Percentiles rank a stretch among this genome's conserved stretches.
Evolutionary conservation across 2,888 invertebrate species (phyloP).

Genomic region (Leucoma salicis): DNA sequence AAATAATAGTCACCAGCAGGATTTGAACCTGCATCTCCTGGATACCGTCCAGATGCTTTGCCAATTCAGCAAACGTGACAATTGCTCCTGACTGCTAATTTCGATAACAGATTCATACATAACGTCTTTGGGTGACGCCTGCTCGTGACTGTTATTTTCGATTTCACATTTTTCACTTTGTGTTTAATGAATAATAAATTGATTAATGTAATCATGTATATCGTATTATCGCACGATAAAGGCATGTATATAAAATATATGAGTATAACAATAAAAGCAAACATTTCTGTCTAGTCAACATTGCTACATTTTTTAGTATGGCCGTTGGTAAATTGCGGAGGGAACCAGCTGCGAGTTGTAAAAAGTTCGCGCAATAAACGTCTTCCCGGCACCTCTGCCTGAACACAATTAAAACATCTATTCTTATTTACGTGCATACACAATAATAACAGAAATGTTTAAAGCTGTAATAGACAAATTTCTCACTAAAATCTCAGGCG

Average conservation of each 20-base stretch:
- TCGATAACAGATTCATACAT: too few species aligned
- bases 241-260: conserved; percentile 5
- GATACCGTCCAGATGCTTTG: too few species aligned
- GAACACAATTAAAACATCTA: conserved; percentile 46
- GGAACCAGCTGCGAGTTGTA: conserved; percentile 59
- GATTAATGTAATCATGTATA: too few species aligned
- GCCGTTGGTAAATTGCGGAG: conserved; percentile 53
- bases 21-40: too few species aligned
- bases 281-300: conserved; percentile 52
- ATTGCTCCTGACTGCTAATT: too few species aligned
- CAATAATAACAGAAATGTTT: conserved; percentile 25
- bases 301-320: conserved; percentile 49
- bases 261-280: conserved; percentile 1
- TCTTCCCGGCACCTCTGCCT: conserved; percentile 44
- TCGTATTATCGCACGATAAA: too few species aligned
- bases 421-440: conserved; percentile 22
- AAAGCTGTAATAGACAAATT: conserved; percentile 51
- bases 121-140: too few species aligned
- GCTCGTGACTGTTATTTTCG: too few species aligned
- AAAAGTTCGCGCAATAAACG: conserved; percentile 63
- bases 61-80: too few species aligned
- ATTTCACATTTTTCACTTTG: too few species aligned
- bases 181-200: too few species aligned
- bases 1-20: too few species aligned
- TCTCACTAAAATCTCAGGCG: conserved; percentile 51